Conservation (phyloP, 2,888 invertebrate species). For the Coenonympha glycerion region DNA sequence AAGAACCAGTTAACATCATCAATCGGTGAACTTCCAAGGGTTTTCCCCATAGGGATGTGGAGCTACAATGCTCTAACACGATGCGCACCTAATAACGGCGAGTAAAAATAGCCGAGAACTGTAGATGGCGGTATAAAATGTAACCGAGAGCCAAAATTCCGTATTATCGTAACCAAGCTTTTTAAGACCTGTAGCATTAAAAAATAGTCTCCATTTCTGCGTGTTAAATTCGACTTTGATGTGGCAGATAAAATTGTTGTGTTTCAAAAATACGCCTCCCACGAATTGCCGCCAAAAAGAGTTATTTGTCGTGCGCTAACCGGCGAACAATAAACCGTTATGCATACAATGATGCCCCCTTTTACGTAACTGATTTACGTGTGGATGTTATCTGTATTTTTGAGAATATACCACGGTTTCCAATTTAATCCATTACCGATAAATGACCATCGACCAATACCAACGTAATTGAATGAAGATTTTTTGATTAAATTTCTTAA, state of each 20-base stretch:
- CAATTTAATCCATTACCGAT: background rate
- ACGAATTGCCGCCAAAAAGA: constrained; percentile 53
- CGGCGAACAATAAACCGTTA: constrained; percentile 65
- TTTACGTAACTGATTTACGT: constrained; percentile 33
- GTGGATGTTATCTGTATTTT: constrained; percentile 19
- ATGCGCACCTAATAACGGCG: constrained; percentile 47
- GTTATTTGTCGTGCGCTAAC: constrained; percentile 62
- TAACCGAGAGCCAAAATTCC: constrained; percentile 60
- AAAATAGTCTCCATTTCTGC: constrained; percentile 27
- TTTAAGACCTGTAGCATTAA: background rate
- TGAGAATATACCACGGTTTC: constrained; percentile 14
- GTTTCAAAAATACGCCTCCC: constrained; percentile 47
- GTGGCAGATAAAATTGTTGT: constrained; percentile 21
- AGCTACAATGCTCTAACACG: too few relatives aligned
- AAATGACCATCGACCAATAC: too few relatives aligned
- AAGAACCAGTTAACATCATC: too few relatives aligned
- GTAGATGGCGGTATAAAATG: constrained; percentile 43
- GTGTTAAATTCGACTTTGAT: constrained; percentile 23
- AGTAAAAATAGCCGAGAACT: constrained; percentile 40
- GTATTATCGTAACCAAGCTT: constrained; percentile 36
- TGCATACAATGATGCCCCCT: constrained; percentile 44
- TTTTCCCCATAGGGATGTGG: too few relatives aligned
- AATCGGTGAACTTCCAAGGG: too few relatives aligned
- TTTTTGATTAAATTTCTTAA: background rate
- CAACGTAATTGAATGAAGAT: background rate